These are phyloP conservation scores for Polymixis lichenea DNA, from an alignment of 2,888 invertebrate species.

Conservation along the genomic window DNA sequence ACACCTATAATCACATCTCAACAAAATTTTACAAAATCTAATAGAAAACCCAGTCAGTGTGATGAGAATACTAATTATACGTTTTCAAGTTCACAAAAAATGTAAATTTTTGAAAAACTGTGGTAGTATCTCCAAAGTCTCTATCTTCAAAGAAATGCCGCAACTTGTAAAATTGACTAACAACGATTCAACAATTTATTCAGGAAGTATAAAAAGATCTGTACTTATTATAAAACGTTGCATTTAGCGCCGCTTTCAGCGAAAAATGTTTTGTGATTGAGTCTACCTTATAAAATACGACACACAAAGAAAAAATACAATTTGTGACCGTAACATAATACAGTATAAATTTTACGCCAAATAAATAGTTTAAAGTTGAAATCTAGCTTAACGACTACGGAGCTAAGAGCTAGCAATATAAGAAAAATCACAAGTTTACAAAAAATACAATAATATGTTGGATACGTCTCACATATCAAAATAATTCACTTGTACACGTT, in stretches of 20 bases:
- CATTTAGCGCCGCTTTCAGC: slow-evolving; percentile 57
- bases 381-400: slow-evolving; percentile 88
- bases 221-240: slow-evolving; percentile 61
- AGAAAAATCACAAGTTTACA: slow-evolving; percentile 87
- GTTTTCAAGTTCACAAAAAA: slow-evolving; percentile 39
- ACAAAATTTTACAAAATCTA: slow-evolving; percentile 56
- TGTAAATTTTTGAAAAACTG: slow-evolving; percentile 54
- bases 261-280: slow-evolving; percentile 44
- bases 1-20: slow-evolving; percentile 74
- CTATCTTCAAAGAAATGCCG: slow-evolving; percentile 52
- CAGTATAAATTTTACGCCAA: slow-evolving; percentile 75
- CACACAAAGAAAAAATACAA: slow-evolving; percentile 65
- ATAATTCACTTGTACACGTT: slow-evolving; percentile 80
- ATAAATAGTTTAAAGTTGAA: slow-evolving; percentile 84
- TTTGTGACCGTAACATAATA: slow-evolving; percentile 83
- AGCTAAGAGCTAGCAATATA: slow-evolving; percentile 87
- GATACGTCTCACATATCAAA: slow-evolving; percentile 83
- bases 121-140: slow-evolving; percentile 64
- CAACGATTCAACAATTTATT: slow-evolving; percentile 52
- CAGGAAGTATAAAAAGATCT: slow-evolving; percentile 58
- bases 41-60: slow-evolving; percentile 51
- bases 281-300: slow-evolving; percentile 56
- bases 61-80: slow-evolving; percentile 46
- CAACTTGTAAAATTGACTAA: slow-evolving; percentile 47
- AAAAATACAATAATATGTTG: slow-evolving; percentile 74